A percentile compares a stretch with the other conserved stretches of the same genome.
Evolutionary conservation across 1,140 invertebrate genomes (phyloP).

Genomic region (Papilio polyxenes): DNA sequence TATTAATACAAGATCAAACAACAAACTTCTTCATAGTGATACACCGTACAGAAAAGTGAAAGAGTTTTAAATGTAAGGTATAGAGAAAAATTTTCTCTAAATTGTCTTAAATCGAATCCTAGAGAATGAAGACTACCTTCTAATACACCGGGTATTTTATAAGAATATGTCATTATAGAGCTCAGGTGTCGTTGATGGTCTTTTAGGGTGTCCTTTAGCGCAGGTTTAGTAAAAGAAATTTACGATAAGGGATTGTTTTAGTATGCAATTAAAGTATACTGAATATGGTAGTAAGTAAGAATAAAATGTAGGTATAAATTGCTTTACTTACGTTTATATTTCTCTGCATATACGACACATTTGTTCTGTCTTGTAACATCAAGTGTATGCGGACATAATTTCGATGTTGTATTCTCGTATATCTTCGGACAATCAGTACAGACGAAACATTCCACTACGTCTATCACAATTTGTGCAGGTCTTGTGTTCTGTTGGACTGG

Average conservation of each 20-base stretch:
- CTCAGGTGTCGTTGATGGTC: too few species aligned
- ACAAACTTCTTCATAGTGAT: background rate
- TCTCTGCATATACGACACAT: constrained; percentile 63
- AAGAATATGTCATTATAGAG: too few species aligned
- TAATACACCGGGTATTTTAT: too few species aligned
- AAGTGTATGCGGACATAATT: constrained; percentile 54
- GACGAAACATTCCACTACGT: constrained; percentile 52
- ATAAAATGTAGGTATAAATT: background rate
- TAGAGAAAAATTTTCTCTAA: too few species aligned
- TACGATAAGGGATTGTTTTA: too few species aligned
- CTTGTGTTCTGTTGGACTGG: constrained; percentile 5
- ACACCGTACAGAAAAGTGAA: background rate
- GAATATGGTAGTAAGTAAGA: too few species aligned
- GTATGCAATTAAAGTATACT: too few species aligned
- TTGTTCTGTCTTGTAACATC: constrained; percentile 50
- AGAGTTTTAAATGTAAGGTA: background rate
- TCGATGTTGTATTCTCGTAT: constrained; percentile 47
- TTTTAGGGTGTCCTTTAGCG: too few species aligned
- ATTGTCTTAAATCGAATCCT: too few species aligned
- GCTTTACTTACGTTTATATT: constrained; percentile 60
- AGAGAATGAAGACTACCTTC: too few species aligned
- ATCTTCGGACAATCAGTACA: constrained; percentile 58
- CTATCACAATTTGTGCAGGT: background rate
- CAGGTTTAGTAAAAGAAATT: too few species aligned
- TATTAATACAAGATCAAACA: background rate